Evolutionary conservation across 2,113 vertebrate species (phyloP).

Genomic region (Percina caprodes): DNA sequence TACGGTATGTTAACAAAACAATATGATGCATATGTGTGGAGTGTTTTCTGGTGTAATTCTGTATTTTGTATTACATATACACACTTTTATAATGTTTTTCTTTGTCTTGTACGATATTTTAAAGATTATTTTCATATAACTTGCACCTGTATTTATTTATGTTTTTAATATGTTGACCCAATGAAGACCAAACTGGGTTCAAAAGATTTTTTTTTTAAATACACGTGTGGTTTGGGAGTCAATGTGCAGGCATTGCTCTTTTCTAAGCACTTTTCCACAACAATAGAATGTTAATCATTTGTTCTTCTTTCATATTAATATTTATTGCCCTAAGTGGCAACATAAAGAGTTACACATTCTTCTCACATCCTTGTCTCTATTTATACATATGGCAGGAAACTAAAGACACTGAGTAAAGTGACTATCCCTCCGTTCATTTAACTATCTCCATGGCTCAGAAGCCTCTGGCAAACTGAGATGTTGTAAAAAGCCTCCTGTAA

Average conservation of each 20-base stretch:
- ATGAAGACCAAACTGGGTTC: constrained; percentile 3
- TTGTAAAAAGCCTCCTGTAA: constrained; percentile 67
- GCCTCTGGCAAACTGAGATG: constrained; percentile 61
- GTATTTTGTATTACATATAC: not conserved
- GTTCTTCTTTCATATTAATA: not conserved
- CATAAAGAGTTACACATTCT: constrained; percentile 43
- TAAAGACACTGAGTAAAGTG: constrained; percentile 61
- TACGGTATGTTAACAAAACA: not conserved
- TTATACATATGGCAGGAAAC: constrained; percentile 73
- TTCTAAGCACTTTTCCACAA: not conserved
- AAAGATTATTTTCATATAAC: not conserved
- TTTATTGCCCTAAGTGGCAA: constrained; percentile 17
- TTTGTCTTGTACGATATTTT: not conserved
- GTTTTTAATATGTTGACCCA: not conserved
- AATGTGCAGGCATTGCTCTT: not conserved
- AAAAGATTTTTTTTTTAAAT: not conserved
- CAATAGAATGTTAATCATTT: no score
- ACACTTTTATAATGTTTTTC: not conserved
- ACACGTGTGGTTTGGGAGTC: not conserved
- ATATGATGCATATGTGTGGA: not conserved
- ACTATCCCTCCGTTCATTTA: constrained; percentile 53
- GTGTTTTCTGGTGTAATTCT: not conserved
- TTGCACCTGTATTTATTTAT: not conserved
- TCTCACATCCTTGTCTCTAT: constrained; percentile 46
- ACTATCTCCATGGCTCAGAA: constrained; percentile 57